Base-by-base conservation (phyloP, 1,140 invertebrate genomes). In the Neodiprion virginianus region DNA sequence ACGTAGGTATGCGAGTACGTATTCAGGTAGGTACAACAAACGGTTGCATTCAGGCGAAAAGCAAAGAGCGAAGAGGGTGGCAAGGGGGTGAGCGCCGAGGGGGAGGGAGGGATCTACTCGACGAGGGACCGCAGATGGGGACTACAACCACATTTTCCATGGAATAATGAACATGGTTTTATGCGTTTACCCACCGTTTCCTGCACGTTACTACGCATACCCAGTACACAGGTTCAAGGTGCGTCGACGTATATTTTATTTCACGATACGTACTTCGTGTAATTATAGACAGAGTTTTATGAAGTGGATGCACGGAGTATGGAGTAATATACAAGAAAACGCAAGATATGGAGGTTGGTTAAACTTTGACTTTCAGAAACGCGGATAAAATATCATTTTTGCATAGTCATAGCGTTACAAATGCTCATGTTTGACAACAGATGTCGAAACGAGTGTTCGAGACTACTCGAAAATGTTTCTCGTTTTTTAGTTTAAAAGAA, bases 61-160 rank as follows among this genome's bases (percentile, higher is more conserved):
- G 11, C 8, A 40, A 40, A 40, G 28, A 61, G 11, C 53, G 53
- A 14, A 61, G 53, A 61, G 53, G 1, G 5, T 0, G 28, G 28
- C 4, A 8, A 61, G n/a, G 53, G 17, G 17, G 17, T 21, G 17
- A 21, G 17, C 17, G 17, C 17, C 17, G 17, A 61, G 53, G 53
- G n/a, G 4, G 11, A 7, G 11, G 11, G 53, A 8, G 4, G n/a
- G n/a, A 61, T 61, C 5, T 17, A 61, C 53, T 61, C 53, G 4
- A 7, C 5, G 4, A 40, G 28, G 28, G 28, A 40, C n/a, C 53
- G n/a, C 53, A 61, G 53, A 12, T 61, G 53, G 53, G 53, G 53
- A 61, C 53, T 61, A 40, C 5, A 61, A 61, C 53, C 53, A 61
- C 53, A 61, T 61, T 61, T 61, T 61, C 53, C 53, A 61, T 61